Conservation (phyloP, 2,888 invertebrate species). For the Disparrhopalites patrizii region DNA sequence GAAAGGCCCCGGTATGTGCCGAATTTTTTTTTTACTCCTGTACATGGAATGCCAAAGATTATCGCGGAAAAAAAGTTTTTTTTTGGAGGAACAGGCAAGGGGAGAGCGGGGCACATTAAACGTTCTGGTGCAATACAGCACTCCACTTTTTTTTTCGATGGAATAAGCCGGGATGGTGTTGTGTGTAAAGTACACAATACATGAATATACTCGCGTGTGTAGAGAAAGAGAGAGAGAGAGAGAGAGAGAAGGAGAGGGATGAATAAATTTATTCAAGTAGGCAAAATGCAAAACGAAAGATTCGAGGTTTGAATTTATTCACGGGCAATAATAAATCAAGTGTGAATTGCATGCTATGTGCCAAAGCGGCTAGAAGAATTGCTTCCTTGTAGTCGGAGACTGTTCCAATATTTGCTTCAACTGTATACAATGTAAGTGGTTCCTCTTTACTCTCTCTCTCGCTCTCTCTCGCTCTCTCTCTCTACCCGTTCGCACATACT, state of each 20-base stretch:
- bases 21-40: no score
- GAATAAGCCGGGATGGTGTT: no score
- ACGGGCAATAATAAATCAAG: conserved; percentile 31
- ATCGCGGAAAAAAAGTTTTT: no score
- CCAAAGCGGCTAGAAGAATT: conserved; percentile 19
- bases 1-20: no score
- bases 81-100: no score
- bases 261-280: conserved; percentile 17
- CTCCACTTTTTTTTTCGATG: no score
- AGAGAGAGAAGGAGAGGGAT: neutral
- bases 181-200: no score
- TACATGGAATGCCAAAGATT: no score
- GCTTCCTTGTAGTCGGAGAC: conserved; percentile 15
- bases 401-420: conserved; percentile 18
- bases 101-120: no score
- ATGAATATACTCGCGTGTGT: no score
- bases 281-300: conserved; percentile 6
- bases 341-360: conserved; percentile 27
- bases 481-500: neutral
- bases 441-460: neutral
- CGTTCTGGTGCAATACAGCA: no score
- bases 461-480: neutral
- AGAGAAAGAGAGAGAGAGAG: neutral
- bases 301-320: conserved; percentile 30
- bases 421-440: no score